Conservation (phyloP, 2,113 vertebrate genomes). For the Chrysemys picta region DNA sequence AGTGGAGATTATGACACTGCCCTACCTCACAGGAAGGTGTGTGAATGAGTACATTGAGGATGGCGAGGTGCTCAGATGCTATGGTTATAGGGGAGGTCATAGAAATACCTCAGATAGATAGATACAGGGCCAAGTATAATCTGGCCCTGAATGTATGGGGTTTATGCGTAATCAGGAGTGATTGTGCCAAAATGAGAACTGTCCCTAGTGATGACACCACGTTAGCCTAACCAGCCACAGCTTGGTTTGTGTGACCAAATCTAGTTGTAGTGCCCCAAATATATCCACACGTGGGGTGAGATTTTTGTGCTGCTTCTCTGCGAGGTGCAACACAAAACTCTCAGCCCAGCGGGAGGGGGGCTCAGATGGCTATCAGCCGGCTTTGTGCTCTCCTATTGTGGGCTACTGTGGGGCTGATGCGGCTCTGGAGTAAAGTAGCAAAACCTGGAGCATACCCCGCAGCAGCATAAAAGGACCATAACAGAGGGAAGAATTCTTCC, state of each 20-base stretch:
- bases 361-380: neutral
- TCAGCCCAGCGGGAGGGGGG: neutral
- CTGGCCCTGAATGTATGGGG: neutral
- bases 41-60: neutral
- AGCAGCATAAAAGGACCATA: neutral
- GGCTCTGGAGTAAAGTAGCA: neutral
- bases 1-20: neutral
- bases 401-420: neutral
- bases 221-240: neutral
- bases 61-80: accelerated
- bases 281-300: neutral
- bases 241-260: neutral
- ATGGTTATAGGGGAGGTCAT: neutral
- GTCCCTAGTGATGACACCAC: neutral
- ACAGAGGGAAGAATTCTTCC: neutral
- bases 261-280: neutral
- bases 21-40: neutral
- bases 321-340: neutral
- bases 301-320: neutral
- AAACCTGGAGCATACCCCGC: neutral
- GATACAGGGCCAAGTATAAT: neutral
- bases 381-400: neutral
- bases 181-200: neutral
- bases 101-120: neutral
- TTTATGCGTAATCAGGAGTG: neutral